Conservation (phyloP, 2,888 invertebrate genomes). For the Apamea crenata region DNA sequence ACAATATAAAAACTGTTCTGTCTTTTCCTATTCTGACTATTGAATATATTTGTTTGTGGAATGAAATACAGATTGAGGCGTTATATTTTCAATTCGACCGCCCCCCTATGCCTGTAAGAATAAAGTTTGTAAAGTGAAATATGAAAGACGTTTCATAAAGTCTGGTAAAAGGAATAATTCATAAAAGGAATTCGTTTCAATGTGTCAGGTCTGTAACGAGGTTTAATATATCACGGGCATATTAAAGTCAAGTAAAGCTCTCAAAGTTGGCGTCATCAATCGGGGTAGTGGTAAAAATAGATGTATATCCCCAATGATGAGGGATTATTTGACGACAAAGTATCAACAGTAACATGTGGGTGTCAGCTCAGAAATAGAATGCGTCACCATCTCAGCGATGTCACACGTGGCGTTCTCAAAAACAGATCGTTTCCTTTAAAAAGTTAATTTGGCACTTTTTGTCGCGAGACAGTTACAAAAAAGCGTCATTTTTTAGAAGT, state of each 20-base stretch:
- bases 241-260: constrained; percentile 86
- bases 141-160: constrained; percentile 68
- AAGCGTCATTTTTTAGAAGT: constrained; percentile 85
- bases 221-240: constrained; percentile 82
- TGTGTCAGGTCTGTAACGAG: constrained; percentile 78
- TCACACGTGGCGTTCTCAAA: constrained; percentile 88
- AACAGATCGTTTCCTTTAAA: constrained; percentile 90
- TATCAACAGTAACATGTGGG: constrained; percentile 88
- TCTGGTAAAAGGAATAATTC: constrained; percentile 73
- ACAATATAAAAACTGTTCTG: constrained; percentile 82
- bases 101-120: constrained; percentile 63
- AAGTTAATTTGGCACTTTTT: constrained; percentile 90
- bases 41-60: constrained; percentile 80
- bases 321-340: constrained; percentile 88
- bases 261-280: constrained; percentile 84
- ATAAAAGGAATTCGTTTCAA: constrained; percentile 77
- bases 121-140: constrained; percentile 69
- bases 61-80: constrained; percentile 77
- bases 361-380: constrained; percentile 82
- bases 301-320: constrained; percentile 83
- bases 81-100: constrained; percentile 73
- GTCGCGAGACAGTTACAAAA: constrained; percentile 80
- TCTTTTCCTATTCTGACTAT: constrained; percentile 79
- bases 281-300: constrained; percentile 83
- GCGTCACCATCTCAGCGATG: constrained; percentile 78